Evolutionary conservation across 2,113 vertebrate species (phyloP).

Genomic region (Ranitomeya variabilis): DNA sequence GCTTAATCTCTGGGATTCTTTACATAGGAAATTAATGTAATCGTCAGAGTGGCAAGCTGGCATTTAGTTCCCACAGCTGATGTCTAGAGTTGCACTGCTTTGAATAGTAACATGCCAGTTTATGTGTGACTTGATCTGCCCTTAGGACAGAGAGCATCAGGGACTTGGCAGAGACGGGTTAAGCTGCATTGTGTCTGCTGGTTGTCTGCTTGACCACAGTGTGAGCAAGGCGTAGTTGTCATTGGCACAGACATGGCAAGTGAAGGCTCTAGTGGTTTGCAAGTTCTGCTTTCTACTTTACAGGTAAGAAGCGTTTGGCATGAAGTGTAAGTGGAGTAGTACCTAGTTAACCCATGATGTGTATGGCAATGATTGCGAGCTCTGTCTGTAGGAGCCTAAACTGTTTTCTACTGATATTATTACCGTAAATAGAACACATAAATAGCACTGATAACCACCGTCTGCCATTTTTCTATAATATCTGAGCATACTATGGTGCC

Average conservation of each 20-base stretch:
- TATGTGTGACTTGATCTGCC: constrained; percentile 68
- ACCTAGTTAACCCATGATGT: not conserved
- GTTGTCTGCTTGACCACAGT: constrained; percentile 53
- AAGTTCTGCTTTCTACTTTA: constrained; percentile 84
- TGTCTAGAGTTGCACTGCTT: constrained; percentile 74
- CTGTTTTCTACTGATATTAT: not conserved
- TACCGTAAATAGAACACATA: not conserved
- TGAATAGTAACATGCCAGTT: constrained; percentile 68
- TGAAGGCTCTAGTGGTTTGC: constrained; percentile 81
- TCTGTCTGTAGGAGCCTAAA: not conserved
- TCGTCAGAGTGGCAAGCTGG: constrained; percentile 70
- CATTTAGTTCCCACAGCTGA: constrained; percentile 68
- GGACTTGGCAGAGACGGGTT: constrained; percentile 65
- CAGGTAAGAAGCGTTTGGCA: constrained; percentile 80
- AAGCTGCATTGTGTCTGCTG: constrained; percentile 61
- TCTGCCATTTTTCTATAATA: not conserved
- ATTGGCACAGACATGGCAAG: constrained; percentile 76
- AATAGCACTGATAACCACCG: not conserved
- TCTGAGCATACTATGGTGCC: not conserved
- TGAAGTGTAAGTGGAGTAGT: not conserved
- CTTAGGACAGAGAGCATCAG: constrained; percentile 65
- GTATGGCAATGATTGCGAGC: not conserved
- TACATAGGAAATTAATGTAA: constrained; percentile 84
- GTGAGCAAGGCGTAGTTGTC: constrained; percentile 62
- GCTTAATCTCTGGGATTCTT: constrained; percentile 82